Conservation (phyloP, 2,113 vertebrate species). For the Ginglymostoma cirratum region DNA sequence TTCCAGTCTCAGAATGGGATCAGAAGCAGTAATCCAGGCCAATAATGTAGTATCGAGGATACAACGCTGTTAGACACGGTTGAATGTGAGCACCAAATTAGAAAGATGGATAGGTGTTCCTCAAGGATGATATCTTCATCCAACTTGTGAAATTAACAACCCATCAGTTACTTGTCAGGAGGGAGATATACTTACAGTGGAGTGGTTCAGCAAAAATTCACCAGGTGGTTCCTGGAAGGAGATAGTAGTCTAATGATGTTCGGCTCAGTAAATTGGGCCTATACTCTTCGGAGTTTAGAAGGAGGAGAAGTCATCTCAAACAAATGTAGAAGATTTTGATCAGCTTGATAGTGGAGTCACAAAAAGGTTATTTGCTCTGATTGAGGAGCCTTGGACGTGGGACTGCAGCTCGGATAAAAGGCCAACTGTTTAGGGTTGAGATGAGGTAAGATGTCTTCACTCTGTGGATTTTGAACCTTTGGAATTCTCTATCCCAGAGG, state of each 20-base stretch:
- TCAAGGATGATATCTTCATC: neutral
- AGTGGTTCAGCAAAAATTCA: neutral
- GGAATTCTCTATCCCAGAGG: neutral
- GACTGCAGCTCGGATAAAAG: no score
- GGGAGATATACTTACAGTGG: neutral
- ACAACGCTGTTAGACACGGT: neutral
- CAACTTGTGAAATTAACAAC: neutral
- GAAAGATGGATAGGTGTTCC: neutral
- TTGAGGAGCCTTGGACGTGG: neutral
- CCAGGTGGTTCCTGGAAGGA: neutral
- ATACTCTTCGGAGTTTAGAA: neutral
- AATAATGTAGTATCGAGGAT: neutral
- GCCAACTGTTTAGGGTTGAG: neutral
- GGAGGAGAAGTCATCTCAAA: neutral
- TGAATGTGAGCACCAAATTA: neutral
- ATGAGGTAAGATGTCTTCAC: neutral
- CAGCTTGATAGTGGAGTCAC: neutral
- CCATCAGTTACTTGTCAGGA: neutral
- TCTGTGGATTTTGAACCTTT: neutral
- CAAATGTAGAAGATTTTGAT: neutral
- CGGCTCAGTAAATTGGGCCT: neutral
- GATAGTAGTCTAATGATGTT: neutral
- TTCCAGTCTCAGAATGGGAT: neutral
- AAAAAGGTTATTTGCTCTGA: neutral
- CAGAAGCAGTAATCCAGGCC: neutral